phyloP scores from a whole-genome alignment of 2,113 vertebrate genomes.

The Misgurnus anguillicaudatus region DNA sequence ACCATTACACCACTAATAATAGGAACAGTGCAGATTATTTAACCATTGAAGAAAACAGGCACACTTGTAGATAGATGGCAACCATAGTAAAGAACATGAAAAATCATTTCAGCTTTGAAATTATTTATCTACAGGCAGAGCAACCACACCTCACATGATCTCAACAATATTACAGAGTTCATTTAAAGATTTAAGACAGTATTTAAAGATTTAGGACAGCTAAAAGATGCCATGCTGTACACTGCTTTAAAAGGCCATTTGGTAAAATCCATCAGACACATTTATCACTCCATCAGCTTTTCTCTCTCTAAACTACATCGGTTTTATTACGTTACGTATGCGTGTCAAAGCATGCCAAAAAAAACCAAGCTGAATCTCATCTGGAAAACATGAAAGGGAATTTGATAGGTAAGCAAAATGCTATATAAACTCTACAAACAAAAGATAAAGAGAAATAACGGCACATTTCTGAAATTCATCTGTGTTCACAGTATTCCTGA shows the following conservation, averaged over 20 bases:
- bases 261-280: neutral
- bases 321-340: neutral
- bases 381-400: neutral
- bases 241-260: conserved; percentile 24
- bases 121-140: neutral
- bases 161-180: neutral
- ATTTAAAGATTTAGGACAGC: neutral
- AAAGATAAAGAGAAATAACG: neutral
- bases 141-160: neutral
- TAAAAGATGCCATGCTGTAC: conserved; percentile 21
- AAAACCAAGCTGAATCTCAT: neutral
- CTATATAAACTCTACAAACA: neutral
- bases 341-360: neutral
- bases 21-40: conserved; percentile 35
- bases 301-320: neutral
- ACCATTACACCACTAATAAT: neutral
- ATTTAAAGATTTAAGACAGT: conserved; percentile 7
- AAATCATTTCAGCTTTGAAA: neutral
- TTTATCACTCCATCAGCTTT: neutral
- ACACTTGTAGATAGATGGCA: conserved; percentile 30
- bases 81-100: conserved; percentile 5
- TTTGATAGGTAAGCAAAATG: neutral
- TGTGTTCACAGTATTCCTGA: conserved; percentile 56
- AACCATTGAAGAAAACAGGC: conserved; percentile 14
- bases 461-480: conserved; percentile 8